Evolutionary conservation across 2,797 vertebrate species (phyloP).

Genomic region (Squalus acanthias): DNA sequence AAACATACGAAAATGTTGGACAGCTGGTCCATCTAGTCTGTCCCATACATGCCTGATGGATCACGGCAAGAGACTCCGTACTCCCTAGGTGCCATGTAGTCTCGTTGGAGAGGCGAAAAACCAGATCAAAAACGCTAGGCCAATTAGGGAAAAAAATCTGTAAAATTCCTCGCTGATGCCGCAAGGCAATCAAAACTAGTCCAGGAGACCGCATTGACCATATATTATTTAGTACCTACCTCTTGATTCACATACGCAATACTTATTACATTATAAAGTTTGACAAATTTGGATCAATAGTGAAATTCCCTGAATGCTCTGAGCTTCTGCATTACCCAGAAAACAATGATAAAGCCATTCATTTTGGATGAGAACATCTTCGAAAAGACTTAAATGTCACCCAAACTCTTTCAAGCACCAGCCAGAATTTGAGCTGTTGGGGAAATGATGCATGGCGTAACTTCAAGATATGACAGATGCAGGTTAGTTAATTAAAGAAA

Average conservation of each 20-base stretch:
- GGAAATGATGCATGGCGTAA: background rate
- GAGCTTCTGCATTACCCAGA: background rate
- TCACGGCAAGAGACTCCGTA: background rate
- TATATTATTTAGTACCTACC: background rate
- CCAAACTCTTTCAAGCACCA: background rate
- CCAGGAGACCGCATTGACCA: background rate
- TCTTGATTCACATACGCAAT: background rate
- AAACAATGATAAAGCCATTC: background rate
- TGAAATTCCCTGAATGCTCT: background rate
- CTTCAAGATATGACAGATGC: background rate
- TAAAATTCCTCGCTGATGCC: background rate
- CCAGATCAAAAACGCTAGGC: background rate
- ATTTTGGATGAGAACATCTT: background rate
- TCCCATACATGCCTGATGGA: background rate
- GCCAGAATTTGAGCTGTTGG: background rate
- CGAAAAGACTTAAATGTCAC: background rate
- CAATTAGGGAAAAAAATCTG: background rate
- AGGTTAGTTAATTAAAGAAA: background rate
- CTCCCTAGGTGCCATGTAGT: background rate
- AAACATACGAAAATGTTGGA: background rate
- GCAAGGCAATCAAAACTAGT: background rate
- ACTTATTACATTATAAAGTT: background rate
- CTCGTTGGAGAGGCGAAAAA: background rate
- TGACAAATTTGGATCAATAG: background rate
- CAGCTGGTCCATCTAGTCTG: background rate